phyloP scores from a whole-genome alignment of 2,113 vertebrate species.

The Shinisaurus crocodilurus region DNA sequence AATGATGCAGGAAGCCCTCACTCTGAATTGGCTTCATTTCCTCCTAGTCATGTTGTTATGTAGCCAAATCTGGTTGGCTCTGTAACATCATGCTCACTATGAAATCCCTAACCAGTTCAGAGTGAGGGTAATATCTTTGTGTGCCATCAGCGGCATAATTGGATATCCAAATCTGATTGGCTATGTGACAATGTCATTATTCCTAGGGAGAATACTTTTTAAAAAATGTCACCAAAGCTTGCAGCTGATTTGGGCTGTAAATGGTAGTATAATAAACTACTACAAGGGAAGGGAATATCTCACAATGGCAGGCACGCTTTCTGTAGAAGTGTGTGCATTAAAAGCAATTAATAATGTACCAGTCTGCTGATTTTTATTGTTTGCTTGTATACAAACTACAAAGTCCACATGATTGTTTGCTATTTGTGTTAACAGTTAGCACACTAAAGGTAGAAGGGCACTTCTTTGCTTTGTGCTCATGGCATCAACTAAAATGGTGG shows the following conservation, averaged over 20 bases:
- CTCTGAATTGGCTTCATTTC: not conserved
- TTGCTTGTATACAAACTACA: too few species aligned
- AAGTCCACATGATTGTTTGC: too few species aligned
- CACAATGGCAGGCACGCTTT: too few species aligned
- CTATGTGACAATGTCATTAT: not conserved
- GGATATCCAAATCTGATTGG: not conserved
- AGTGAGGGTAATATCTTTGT: not conserved
- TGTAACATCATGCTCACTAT: not conserved
- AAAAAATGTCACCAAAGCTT: not conserved
- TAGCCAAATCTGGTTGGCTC: not conserved
- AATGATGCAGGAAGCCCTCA: not conserved
- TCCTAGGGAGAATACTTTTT: not conserved
- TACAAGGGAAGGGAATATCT: not conserved
- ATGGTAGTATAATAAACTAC: not conserved
- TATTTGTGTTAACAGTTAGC: too few species aligned
- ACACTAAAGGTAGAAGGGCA: not conserved
- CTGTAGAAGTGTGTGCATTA: too few species aligned
- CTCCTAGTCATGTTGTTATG: not conserved
- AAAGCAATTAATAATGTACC: too few species aligned
- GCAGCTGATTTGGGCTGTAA: not conserved
- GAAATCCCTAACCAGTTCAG: not conserved
- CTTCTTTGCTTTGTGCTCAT: not conserved
- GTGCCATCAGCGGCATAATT: not conserved
- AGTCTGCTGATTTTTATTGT: too few species aligned
- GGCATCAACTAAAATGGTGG: not conserved